Conservation (phyloP, 30 jellyfish, hydroid and myxozoan genomes). For the Aurelia aurita region DNA sequence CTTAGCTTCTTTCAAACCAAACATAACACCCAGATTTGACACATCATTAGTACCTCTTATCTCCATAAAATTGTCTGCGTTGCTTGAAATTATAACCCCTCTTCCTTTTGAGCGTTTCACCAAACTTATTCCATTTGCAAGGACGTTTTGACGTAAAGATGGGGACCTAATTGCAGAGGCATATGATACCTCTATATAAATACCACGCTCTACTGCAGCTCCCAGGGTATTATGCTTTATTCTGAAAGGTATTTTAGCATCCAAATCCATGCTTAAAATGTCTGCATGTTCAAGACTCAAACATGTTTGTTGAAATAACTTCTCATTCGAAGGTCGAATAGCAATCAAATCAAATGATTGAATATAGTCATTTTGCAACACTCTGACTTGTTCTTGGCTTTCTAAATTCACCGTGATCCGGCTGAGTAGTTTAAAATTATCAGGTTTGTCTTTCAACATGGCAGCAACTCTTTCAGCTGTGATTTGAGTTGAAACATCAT, state of each 20-base stretch:
- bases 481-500: background rate
- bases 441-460: conserved; percentile 22
- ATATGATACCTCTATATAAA: conserved; percentile 55
- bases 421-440: conserved; percentile 29
- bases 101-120: conserved; percentile 57
- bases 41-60: conserved; percentile 67
- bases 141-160: conserved; percentile 30
- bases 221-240: conserved; percentile 44
- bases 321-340: conserved; percentile 62
- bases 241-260: conserved; percentile 19
- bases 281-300: conserved; percentile 57
- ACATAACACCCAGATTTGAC: conserved; percentile 47
- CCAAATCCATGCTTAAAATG: conserved; percentile 46
- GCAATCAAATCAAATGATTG: conserved; percentile 70
- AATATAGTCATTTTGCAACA: conserved; percentile 28
- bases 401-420: conserved; percentile 63
- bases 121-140: conserved; percentile 52
- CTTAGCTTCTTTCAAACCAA: conserved; percentile 52
- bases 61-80: conserved; percentile 71
- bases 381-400: conserved; percentile 65
- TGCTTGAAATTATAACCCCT: conserved; percentile 53
- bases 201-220: conserved; percentile 72
- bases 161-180: conserved; percentile 63
- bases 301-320: conserved; percentile 67
- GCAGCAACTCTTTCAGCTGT: conserved; percentile 1